Evolutionary conservation across 2,888 invertebrate genomes (phyloP).

Genomic region (Trichogramma dendrolimi): DNA sequence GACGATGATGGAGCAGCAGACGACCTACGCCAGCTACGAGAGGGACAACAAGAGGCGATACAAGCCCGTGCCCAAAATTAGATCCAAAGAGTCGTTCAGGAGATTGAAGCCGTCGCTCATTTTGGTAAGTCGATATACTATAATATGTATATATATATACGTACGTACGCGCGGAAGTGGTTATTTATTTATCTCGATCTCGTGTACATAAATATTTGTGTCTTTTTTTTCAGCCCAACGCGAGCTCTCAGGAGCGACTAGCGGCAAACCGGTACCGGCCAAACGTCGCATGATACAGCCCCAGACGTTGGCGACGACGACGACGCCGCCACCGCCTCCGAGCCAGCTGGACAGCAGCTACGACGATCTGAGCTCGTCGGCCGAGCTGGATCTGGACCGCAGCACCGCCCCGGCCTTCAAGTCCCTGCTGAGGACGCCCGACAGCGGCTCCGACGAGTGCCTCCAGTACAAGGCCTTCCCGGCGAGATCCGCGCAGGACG

Average conservation of each 20-base stretch:
- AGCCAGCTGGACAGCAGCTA: conserved; percentile 26
- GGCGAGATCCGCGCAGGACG: background rate
- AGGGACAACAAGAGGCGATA: conserved; percentile 18
- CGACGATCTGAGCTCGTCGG: conserved; percentile 18
- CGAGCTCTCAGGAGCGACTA: conserved; percentile 12
- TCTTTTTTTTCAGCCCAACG: background rate
- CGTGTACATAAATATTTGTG: background rate
- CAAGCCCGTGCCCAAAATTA: conserved; percentile 35
- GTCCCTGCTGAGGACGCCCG: conserved; percentile 39
- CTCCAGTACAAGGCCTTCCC: conserved; percentile 39
- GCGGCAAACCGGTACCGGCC: conserved; percentile 25
- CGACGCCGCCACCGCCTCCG: background rate
- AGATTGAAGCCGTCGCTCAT: conserved; percentile 16
- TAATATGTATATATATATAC: background rate
- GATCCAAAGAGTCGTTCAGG: conserved; percentile 34
- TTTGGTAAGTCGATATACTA: conserved; percentile 8
- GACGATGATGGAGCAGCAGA: background rate
- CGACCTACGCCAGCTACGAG: background rate
- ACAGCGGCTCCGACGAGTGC: conserved; percentile 43
- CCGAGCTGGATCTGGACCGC: conserved; percentile 35
- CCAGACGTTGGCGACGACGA: background rate
- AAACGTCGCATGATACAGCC: conserved; percentile 20
- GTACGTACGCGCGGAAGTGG: background rate
- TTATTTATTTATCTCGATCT: background rate
- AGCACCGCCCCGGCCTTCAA: conserved; percentile 44